phyloP scores from a whole-genome alignment of 2,888 invertebrate species.

The Eudemis profundana region DNA sequence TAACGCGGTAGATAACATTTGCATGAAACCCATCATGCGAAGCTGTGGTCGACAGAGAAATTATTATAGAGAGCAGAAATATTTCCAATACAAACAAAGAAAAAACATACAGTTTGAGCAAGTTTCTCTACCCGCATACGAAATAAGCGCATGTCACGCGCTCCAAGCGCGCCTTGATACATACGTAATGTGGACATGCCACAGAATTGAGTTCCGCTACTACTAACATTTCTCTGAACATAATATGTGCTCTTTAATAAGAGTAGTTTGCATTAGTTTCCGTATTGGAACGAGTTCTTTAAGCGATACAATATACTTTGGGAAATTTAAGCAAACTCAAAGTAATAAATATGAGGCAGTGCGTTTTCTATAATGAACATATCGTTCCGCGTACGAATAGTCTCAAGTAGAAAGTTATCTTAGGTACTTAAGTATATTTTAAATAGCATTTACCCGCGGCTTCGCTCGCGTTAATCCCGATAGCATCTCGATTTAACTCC shows the following conservation, averaged over 20 bases:
- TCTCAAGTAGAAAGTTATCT: too few relatives aligned
- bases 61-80: slow-evolving; percentile 49
- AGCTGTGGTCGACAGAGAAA: slow-evolving; percentile 39
- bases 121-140: slow-evolving; percentile 53
- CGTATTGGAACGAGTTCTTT: slow-evolving; percentile 20
- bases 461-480: too few relatives aligned
- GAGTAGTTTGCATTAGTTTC: slow-evolving; percentile 39
- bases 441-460: too few relatives aligned
- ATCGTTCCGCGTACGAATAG: too few relatives aligned
- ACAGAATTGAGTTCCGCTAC: slow-evolving; percentile 48
- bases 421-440: too few relatives aligned
- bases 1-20: slow-evolving; percentile 36
- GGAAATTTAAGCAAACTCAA: not conserved
- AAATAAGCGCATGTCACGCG: slow-evolving; percentile 52
- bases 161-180: slow-evolving; percentile 50
- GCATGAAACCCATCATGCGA: slow-evolving; percentile 42
- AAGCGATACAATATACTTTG: slow-evolving; percentile 12
- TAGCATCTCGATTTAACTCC: too few relatives aligned
- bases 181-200: slow-evolving; percentile 50
- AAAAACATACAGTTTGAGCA: slow-evolving; percentile 53
- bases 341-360: not conserved
- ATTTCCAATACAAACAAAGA: slow-evolving; percentile 50
- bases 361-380: too few relatives aligned
- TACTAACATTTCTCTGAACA: slow-evolving; percentile 49
- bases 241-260: slow-evolving; percentile 44